Evolutionary conservation across 2,797 vertebrate genomes (phyloP).

Genomic region (Sebastes iracundus): DNA sequence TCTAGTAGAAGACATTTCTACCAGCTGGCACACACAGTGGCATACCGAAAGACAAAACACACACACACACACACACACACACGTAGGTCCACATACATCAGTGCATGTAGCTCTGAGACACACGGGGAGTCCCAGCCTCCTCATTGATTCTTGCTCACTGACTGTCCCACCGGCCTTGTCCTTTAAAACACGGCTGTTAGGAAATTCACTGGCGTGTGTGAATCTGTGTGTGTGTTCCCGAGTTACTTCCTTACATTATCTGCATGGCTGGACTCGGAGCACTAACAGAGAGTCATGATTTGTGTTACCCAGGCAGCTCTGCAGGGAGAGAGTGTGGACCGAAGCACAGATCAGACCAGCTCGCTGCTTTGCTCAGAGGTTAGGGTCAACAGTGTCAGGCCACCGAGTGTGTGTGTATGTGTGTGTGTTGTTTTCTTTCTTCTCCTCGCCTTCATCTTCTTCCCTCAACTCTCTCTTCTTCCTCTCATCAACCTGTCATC

Average conservation of each 20-base stretch:
- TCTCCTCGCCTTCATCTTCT: not conserved
- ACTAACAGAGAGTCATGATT: conserved; percentile 69
- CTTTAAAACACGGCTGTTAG: conserved; percentile 82
- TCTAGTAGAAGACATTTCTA: not conserved
- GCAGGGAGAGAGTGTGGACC: conserved; percentile 17
- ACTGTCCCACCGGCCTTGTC: conserved; percentile 75
- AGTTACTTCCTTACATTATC: conserved; percentile 60
- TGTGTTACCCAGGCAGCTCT: conserved; percentile 52
- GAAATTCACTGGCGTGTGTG: conserved; percentile 70
- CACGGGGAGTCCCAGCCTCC: conserved; percentile 63
- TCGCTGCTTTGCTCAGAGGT: conserved; percentile 23
- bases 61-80: not conserved
- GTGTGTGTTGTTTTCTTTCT: not conserved
- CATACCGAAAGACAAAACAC: not conserved
- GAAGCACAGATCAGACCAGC: conserved; percentile 12
- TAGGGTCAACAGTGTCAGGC: conserved; percentile 15
- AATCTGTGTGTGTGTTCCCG: conserved; percentile 42
- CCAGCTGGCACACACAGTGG: not conserved
- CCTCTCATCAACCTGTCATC: not conserved
- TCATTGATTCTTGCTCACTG: conserved; percentile 84
- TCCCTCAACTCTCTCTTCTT: not conserved
- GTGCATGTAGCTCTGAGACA: conserved; percentile 37
- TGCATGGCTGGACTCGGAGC: conserved; percentile 59
- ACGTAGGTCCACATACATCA: not conserved
- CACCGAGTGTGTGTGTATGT: not conserved